Conservation (phyloP, 2,113 vertebrate genomes). For the Actenoides lindsayi region DNA sequence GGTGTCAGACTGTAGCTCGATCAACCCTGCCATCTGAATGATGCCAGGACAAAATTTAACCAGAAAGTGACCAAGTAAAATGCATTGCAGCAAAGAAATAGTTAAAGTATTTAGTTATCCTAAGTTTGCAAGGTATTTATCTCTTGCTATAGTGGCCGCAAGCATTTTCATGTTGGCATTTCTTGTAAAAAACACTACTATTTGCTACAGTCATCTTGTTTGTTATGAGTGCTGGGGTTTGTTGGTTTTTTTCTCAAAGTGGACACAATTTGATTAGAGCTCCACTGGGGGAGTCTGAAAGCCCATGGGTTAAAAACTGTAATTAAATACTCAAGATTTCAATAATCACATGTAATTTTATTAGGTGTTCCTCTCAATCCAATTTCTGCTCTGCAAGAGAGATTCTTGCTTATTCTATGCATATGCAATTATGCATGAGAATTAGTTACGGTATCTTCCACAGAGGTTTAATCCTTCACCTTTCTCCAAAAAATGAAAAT, state of each 20-base stretch:
- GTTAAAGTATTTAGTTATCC: not conserved
- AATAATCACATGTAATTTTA: conserved; percentile 34
- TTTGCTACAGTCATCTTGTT: not conserved
- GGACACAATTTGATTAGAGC: not conserved
- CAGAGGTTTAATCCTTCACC: not conserved
- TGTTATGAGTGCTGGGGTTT: not conserved
- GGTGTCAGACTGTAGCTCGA: fast-evolving
- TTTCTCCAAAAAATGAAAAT: not conserved
- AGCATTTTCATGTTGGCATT: not conserved
- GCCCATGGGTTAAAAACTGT: conserved; percentile 7
- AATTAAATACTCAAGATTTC: conserved; percentile 29
- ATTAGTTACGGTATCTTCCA: not conserved
- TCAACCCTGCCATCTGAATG: not conserved
- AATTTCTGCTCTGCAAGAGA: conserved; percentile 18
- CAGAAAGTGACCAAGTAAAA: not conserved
- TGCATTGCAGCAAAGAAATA: not conserved
- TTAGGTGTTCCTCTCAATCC: not conserved
- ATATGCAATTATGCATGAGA: conserved; percentile 4
- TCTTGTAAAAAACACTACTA: not conserved
- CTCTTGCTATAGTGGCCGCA: not conserved
- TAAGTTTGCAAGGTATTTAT: not conserved
- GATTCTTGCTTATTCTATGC: not conserved
- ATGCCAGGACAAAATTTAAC: not conserved
- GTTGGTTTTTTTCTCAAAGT: not conserved
- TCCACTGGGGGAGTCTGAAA: not conserved